These are phyloP conservation scores for Ammodytes marinus DNA, from an alignment of 2,113 vertebrate species.

Conservation along the genomic window DNA sequence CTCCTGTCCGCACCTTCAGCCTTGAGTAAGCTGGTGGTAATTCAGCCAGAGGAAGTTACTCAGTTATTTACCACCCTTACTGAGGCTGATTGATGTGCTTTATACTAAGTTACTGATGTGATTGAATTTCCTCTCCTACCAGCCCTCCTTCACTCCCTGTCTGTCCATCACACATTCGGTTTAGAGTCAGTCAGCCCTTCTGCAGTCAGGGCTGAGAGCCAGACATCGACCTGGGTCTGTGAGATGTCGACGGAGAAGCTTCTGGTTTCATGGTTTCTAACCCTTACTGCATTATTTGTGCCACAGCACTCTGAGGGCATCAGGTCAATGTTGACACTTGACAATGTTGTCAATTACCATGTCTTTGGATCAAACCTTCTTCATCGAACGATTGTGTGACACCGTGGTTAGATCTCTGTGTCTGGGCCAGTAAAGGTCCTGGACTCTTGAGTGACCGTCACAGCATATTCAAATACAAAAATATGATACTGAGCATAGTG, in stretches of 20 bases:
- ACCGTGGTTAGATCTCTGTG: not conserved
- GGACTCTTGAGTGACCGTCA: not conserved
- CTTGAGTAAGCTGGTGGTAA: constrained; percentile 29
- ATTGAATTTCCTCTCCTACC: constrained; percentile 42
- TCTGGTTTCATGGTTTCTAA: constrained; percentile 22
- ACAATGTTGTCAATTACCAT: not conserved
- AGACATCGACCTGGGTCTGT: constrained; percentile 31
- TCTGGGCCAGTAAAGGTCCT: not conserved
- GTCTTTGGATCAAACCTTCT: not conserved
- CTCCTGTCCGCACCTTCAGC: constrained; percentile 30
- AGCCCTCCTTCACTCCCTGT: constrained; percentile 11
- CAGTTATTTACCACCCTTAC: constrained; percentile 51
- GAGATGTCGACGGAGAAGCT: constrained; percentile 1
- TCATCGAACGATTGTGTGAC: not conserved
- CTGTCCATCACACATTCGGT: constrained; percentile 8
- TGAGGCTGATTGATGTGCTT: constrained; percentile 39
- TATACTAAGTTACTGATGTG: constrained; percentile 24
- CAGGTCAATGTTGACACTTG: not conserved
- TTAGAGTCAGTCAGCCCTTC: constrained; percentile 34
- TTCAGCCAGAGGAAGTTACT: constrained; percentile 30
- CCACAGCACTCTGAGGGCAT: not conserved
- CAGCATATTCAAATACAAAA: not conserved
- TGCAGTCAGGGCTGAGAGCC: constrained; percentile 31
- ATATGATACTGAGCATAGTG: no score
- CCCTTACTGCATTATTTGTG: constrained; percentile 13